Base-by-base conservation (phyloP, 2,797 vertebrate genomes). In the Hephaestus fuliginosus region DNA sequence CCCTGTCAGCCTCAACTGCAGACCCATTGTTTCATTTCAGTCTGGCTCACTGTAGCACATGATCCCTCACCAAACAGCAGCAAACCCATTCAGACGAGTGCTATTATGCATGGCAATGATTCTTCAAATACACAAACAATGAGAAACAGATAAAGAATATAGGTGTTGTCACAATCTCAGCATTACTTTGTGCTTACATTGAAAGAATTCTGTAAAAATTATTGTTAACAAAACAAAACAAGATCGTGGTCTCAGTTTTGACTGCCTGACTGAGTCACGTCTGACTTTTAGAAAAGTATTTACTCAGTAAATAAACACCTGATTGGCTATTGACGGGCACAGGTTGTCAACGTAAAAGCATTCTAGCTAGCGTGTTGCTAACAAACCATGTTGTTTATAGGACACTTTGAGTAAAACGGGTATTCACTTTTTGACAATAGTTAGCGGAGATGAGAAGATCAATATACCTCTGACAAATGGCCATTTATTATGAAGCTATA, bases 41-140 rank as follows among this genome's bases (percentile, higher is more conserved):
- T 91, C 90, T 92, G 91, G 84, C 79, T 89, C 88, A 85, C 82
- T 93, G 86, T 90, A 83, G 62, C 76, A 41, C 71, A 71, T 86
- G 83, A 94, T 91, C 93, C 92, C 71, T 93, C 83, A 58, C 66
- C 87, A 93, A 93, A 92, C 86, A 93, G 83, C 84, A 86, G 89
- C 83, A 82, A 88, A 86, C 81, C 78, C 84, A 83, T 85, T 89
- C 83, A 89, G 88, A 86, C 85, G 76, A 80, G 77, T 14, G 70
- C 82, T 64, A 84, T 90, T 91, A 84, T 88, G 81, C 70, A 65
- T 17, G 70, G 70, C 75, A 67, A 78, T 88, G 67, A 80, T 81
- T 89, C 62, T 76, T 76, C 88, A 86, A 86, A 88, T 48, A 78
- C 56, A 48, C 82, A n/a, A 64, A 87, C 76, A 86, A 78, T 61